These are phyloP conservation scores for Hydropsyche tenuis DNA, from an alignment of 1,140 invertebrate species.

Conservation along the genomic window DNA sequence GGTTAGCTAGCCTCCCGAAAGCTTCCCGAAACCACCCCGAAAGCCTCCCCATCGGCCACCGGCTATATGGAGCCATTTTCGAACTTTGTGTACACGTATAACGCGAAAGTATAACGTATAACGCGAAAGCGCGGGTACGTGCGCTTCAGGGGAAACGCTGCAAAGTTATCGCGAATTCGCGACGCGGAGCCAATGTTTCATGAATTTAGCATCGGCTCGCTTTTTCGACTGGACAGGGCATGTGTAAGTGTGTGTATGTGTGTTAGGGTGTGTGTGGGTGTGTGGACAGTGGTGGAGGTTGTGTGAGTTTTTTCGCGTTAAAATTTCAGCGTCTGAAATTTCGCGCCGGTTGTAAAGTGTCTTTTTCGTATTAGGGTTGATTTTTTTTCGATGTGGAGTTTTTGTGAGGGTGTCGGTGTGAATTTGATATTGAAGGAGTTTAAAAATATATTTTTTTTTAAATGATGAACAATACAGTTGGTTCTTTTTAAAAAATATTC, in stretches of 20 bases:
- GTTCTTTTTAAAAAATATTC: too few relatives aligned
- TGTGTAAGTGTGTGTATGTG: not conserved
- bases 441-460: too few relatives aligned
- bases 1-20: too few relatives aligned
- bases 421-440: too few relatives aligned
- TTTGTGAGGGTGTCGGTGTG: too few relatives aligned
- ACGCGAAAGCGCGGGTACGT: too few relatives aligned
- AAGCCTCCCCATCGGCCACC: not conserved
- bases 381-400: too few relatives aligned
- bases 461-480: too few relatives aligned
- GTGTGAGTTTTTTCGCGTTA: conserved; percentile 26
- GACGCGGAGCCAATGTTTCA: conserved; percentile 35
- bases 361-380: too few relatives aligned
- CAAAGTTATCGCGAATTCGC: conserved; percentile 36
- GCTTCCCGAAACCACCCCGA: not conserved
- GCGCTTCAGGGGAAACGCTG: conserved; percentile 28
- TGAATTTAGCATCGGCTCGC: conserved; percentile 40
- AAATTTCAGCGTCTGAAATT: conserved; percentile 44
- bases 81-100: too few relatives aligned
- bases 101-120: too few relatives aligned
- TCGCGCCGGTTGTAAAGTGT: conserved; percentile 20
- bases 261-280: not conserved
- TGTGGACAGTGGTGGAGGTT: too few relatives aligned
- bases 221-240: conserved; percentile 29
- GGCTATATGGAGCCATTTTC: conserved; percentile 1